phyloP scores from a whole-genome alignment of 2,888 invertebrate species.

The Acrobasis suavella region DNA sequence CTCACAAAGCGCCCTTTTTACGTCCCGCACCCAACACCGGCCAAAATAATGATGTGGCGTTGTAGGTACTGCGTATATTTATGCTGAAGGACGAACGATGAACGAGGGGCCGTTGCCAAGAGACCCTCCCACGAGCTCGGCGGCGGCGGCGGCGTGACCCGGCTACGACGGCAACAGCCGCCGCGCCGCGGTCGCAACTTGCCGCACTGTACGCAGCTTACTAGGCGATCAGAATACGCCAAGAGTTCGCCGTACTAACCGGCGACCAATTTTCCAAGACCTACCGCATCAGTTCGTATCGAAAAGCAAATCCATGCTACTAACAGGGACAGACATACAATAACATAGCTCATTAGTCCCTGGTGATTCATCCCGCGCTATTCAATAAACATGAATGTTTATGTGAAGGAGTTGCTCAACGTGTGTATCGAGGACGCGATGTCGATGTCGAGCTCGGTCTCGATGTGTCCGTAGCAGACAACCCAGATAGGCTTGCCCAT shows the following conservation, averaged over 20 bases:
- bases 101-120: conserved; percentile 34
- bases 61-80: conserved; percentile 20
- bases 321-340: neutral
- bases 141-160: conserved; percentile 28
- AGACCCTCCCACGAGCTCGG: conserved; percentile 34
- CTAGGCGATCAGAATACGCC: conserved; percentile 59
- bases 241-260: conserved; percentile 38
- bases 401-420: conserved; percentile 10
- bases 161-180: conserved; percentile 38
- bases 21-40: neutral
- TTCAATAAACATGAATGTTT: conserved; percentile 9
- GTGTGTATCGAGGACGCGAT: conserved; percentile 12
- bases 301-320: neutral
- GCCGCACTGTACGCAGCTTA: conserved; percentile 72
- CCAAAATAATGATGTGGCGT: conserved; percentile 7
- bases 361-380: conserved; percentile 6
- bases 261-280: conserved; percentile 35
- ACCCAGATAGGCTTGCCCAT: neutral
- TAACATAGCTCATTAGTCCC: conserved; percentile 3
- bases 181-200: conserved; percentile 58
- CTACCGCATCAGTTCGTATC: conserved; percentile 34
- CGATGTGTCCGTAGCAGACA: neutral
- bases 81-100: conserved; percentile 24
- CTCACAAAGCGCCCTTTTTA: conserved; percentile 4
- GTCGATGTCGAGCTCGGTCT: conserved; percentile 4